Conservation (phyloP, 2,888 invertebrate genomes). For the Netelia fuscicornis region DNA sequence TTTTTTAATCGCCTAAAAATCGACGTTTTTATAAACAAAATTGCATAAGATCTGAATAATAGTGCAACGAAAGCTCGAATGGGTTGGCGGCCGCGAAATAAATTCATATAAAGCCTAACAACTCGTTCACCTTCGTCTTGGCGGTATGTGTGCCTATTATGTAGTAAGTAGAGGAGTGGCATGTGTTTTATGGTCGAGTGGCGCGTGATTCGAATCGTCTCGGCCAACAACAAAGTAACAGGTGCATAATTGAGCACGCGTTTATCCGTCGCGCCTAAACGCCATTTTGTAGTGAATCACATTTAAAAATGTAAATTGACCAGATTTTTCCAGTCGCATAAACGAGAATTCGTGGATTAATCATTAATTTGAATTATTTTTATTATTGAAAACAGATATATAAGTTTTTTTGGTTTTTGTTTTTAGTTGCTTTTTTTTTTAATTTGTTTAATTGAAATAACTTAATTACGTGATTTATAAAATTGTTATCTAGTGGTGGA, state of each 20-base stretch:
- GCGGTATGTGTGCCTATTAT: slow-evolving; percentile 28
- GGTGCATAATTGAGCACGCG: neutral
- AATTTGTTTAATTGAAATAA: neutral
- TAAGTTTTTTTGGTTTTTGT: too few species aligned
- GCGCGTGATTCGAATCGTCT: slow-evolving; percentile 20
- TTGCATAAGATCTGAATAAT: neutral
- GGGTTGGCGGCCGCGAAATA: slow-evolving; percentile 49
- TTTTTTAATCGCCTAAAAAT: neutral
- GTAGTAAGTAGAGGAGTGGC: neutral
- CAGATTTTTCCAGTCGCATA: neutral
- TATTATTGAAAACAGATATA: too few species aligned
- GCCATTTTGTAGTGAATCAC: neutral
- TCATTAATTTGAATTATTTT: too few species aligned
- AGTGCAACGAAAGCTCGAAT: slow-evolving; percentile 33
- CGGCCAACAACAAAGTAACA: neutral
- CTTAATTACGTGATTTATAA: neutral
- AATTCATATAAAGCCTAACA: slow-evolving; percentile 45
- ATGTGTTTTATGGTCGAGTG: neutral
- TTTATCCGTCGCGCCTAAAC: neutral
- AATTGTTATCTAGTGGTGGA: slow-evolving; percentile 79
- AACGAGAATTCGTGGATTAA: too few species aligned
- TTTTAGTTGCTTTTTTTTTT: too few species aligned
- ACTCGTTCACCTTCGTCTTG: slow-evolving; percentile 56
- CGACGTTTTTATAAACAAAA: too few species aligned
- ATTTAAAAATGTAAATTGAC: neutral